Conservation (phyloP, 2,113 vertebrate species). For the Anthoscopus minutus region DNA sequence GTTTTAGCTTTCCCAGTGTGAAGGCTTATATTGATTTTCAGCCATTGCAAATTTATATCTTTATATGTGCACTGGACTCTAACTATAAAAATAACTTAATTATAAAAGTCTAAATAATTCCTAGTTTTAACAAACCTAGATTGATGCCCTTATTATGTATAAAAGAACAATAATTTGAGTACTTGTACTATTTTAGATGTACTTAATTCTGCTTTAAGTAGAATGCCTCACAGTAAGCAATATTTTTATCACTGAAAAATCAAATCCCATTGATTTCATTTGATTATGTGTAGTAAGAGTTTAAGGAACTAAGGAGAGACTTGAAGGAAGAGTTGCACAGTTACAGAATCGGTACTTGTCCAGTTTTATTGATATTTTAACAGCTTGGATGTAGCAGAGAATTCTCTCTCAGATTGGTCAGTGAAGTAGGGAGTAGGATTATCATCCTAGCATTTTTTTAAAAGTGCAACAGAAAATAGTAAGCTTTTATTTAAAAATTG, state of each 20-base stretch:
- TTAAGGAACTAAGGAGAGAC: not conserved
- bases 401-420: not conserved
- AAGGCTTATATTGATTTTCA: slow-evolving; percentile 34
- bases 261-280: not conserved
- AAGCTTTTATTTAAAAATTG: not conserved
- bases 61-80: not conserved
- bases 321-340: not conserved
- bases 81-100: slow-evolving; percentile 21
- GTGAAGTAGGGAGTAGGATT: not conserved
- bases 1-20: not conserved
- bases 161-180: not conserved
- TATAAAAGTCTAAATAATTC: slow-evolving; percentile 24
- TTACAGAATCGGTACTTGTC: not conserved
- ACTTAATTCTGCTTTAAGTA: not conserved
- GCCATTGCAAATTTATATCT: not conserved
- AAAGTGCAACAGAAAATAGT: not conserved
- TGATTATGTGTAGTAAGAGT: not conserved
- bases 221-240: not conserved
- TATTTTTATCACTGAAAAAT: slow-evolving; percentile 22
- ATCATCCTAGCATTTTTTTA: not conserved
- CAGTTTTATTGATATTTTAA: not conserved
- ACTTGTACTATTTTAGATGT: not conserved
- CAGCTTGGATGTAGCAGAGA: not conserved
- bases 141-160: not conserved
- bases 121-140: slow-evolving; percentile 16